These are phyloP conservation scores for Eupsittula cactorum DNA, from an alignment of 2,113 vertebrate genomes.

Conservation along the genomic window DNA sequence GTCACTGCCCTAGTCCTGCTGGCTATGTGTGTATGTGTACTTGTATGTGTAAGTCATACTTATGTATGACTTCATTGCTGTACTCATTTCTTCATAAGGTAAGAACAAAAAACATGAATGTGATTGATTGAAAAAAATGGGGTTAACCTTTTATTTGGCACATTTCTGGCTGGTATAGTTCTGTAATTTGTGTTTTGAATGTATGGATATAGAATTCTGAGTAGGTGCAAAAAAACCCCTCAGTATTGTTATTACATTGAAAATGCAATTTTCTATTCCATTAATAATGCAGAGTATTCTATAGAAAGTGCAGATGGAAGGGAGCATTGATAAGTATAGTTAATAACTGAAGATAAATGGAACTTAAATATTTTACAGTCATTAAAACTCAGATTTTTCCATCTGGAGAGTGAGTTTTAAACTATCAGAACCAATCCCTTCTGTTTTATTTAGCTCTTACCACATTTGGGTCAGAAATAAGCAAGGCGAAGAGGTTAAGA, in stretches of 20 bases:
- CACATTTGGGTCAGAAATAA: not conserved
- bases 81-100: not conserved
- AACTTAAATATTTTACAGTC: not conserved
- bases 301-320: not conserved
- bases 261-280: not conserved
- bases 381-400: not conserved
- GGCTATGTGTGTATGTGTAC: not conserved
- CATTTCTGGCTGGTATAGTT: not conserved
- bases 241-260: not conserved
- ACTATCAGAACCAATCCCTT: not conserved
- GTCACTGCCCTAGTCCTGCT: not conserved
- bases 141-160: not conserved
- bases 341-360: not conserved
- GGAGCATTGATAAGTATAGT: not conserved
- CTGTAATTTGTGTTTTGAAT: not conserved
- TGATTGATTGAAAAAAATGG: not conserved
- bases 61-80: not conserved
- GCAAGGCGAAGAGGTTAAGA: not conserved
- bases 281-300: slow-evolving; percentile 13
- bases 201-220: not conserved
- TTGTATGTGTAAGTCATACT: not conserved
- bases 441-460: not conserved
- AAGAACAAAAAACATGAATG: not conserved
- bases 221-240: not conserved
- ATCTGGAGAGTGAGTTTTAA: not conserved